Evolutionary conservation across 2,888 invertebrate genomes (phyloP).

Genomic region (Philonicus albiceps): DNA sequence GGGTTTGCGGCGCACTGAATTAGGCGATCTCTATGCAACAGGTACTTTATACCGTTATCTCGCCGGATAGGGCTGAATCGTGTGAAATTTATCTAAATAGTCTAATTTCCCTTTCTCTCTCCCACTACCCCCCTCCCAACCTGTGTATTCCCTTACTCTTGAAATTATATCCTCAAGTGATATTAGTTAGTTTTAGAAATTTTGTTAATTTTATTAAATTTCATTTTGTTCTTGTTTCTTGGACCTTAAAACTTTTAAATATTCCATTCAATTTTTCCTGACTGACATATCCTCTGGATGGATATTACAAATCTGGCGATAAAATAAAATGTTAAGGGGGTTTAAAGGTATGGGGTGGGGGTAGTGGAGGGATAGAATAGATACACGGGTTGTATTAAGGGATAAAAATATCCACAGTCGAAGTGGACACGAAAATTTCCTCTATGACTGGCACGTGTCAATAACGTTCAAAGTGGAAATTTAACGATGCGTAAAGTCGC

Average conservation of each 20-base stretch:
- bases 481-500: constrained; percentile 39
- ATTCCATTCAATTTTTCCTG: not conserved
- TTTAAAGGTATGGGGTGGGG: not conserved
- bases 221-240: no score
- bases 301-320: not conserved
- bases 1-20: constrained; percentile 25
- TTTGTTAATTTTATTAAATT: no score
- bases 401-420: not conserved
- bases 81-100: not conserved
- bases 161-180: not conserved
- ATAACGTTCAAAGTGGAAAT: constrained; percentile 28
- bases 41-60: not conserved
- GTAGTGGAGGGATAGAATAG: not conserved
- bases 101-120: no score
- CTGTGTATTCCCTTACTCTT: not conserved
- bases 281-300: not conserved
- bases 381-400: not conserved
- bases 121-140: not conserved
- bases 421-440: not conserved
- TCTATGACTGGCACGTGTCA: constrained; percentile 32
- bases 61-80: not conserved
- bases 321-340: not conserved
- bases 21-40: constrained; percentile 4
- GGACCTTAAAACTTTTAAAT: no score
- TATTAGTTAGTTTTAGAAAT: no score